Conservation (phyloP, 2,797 vertebrate species). For the Acrocephalus scirpaceus region DNA sequence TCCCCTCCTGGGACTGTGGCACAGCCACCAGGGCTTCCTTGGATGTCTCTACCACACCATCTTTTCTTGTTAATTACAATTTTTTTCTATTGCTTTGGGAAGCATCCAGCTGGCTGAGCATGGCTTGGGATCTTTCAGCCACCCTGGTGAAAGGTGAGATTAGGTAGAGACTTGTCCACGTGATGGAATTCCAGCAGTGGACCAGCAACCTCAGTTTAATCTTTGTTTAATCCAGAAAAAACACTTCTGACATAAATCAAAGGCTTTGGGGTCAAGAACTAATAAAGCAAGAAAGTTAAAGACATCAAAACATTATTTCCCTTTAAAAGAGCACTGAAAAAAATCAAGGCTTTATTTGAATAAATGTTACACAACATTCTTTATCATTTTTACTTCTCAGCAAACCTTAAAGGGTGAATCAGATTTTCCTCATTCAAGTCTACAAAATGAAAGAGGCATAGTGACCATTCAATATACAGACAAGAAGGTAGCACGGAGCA, state of each 20-base stretch:
- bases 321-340: slow-evolving; percentile 76
- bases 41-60: not conserved
- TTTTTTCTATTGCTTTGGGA: not conserved
- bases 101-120: not conserved
- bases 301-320: slow-evolving; percentile 45
- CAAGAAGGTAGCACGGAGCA: slow-evolving; percentile 77
- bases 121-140: not conserved
- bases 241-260: not conserved
- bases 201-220: not conserved
- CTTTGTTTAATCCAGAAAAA: not conserved
- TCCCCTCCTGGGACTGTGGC: not conserved
- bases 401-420: slow-evolving; percentile 78
- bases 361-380: slow-evolving; percentile 83
- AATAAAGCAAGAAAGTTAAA: slow-evolving; percentile 20
- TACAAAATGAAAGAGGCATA: slow-evolving; percentile 81
- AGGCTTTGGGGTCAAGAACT: not conserved
- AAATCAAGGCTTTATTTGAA: slow-evolving; percentile 83
- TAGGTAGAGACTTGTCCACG: not conserved
- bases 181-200: not conserved
- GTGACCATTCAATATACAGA: slow-evolving; percentile 79
- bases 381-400: slow-evolving; percentile 81
- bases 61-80: not conserved
- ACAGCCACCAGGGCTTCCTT: not conserved
- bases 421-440: slow-evolving; percentile 79
- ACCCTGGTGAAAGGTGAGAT: not conserved